These are phyloP conservation scores for Seriola dumerili DNA, from an alignment of 2,113 vertebrate species.

Conservation along the genomic window DNA sequence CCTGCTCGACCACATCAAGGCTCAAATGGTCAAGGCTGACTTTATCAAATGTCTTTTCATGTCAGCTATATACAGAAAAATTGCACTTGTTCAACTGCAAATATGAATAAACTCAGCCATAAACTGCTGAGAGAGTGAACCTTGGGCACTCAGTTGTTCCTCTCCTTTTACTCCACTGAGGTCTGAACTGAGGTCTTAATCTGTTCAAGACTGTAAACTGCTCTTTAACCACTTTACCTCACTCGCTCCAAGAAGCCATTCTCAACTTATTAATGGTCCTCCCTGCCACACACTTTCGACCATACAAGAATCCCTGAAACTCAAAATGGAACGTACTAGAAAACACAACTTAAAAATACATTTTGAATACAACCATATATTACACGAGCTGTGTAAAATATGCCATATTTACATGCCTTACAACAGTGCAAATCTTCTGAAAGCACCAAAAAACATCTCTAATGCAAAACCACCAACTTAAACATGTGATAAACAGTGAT, in stretches of 20 bases:
- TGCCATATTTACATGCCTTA: conserved; percentile 75
- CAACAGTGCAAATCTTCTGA: conserved; percentile 63
- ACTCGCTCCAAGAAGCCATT: conserved; percentile 13
- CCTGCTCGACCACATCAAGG: conserved; percentile 52
- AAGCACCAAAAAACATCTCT: conserved; percentile 56
- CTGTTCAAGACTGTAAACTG: conserved; percentile 39
- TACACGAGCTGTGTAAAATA: conserved; percentile 53
- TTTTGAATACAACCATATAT: conserved; percentile 56
- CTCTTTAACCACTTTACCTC: conserved; percentile 2
- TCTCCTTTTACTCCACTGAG: background rate
- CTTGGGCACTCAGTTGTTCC: conserved; percentile 19
- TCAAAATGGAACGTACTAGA: conserved; percentile 59
- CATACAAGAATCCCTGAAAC: conserved; percentile 81
- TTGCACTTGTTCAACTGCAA: conserved; percentile 79
- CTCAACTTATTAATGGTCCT: conserved; percentile 30
- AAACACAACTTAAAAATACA: conserved; percentile 55
- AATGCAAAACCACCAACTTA: conserved; percentile 56
- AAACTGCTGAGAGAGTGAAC: conserved; percentile 40
- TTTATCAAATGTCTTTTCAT: conserved; percentile 14
- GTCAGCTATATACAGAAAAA: conserved; percentile 72
- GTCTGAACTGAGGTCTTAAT: conserved; percentile 14
- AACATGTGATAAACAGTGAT: conserved; percentile 58
- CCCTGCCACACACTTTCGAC: conserved; percentile 39
- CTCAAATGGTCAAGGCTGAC: conserved; percentile 61
- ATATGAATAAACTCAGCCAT: conserved; percentile 31